Percentiles rank a stretch among this genome's conserved stretches.
phyloP scores from a whole-genome alignment of 2,113 vertebrate species.

The Protobothrops flavoviridis region DNA sequence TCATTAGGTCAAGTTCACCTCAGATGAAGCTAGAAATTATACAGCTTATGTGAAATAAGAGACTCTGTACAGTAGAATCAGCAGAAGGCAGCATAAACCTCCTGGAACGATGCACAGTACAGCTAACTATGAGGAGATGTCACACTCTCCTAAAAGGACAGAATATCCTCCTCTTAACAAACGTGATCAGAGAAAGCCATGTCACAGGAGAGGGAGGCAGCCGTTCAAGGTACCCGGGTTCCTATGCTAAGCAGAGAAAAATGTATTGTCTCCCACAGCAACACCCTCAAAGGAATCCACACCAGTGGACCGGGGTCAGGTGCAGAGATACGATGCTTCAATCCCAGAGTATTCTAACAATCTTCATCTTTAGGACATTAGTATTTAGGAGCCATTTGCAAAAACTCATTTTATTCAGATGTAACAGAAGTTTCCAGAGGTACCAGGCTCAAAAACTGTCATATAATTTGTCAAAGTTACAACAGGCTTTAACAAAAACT shows the following conservation, averaged over 20 bases:
- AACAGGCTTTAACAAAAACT: neutral
- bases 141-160: neutral
- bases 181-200: neutral
- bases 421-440: neutral
- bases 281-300: neutral
- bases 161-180: neutral
- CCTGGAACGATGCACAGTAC: neutral
- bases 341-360: neutral
- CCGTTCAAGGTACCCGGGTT: neutral
- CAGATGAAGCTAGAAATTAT: neutral
- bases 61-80: neutral
- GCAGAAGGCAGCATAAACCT: neutral
- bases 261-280: neutral
- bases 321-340: neutral
- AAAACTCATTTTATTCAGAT: neutral
- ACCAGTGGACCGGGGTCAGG: neutral
- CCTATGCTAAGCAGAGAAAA: neutral
- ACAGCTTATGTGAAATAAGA: neutral
- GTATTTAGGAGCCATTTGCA: neutral
- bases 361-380: neutral
- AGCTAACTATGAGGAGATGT: neutral
- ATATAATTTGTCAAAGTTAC: neutral
- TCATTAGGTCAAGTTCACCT: neutral
- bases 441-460: neutral
- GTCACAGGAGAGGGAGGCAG: neutral